A percentile compares a stretch with the other conserved stretches of the same genome.
phyloP scores from a whole-genome alignment of 2,113 vertebrate species.

The Misgurnus mizolepis region DNA sequence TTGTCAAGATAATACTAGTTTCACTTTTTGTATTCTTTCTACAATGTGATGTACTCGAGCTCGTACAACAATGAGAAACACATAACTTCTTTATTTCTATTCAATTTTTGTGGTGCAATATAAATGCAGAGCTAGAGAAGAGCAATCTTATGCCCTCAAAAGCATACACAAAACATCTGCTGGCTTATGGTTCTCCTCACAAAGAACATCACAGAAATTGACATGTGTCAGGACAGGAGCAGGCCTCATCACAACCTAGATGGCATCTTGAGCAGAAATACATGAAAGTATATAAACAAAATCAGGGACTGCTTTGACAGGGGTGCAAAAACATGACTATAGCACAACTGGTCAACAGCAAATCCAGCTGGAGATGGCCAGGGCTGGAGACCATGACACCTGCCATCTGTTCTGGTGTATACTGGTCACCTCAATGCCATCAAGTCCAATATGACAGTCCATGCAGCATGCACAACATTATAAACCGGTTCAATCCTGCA shows the following conservation, averaged over 20 bases:
- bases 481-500: not conserved
- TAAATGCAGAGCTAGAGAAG: not conserved
- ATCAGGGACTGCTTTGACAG: not conserved
- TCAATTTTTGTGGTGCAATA: not conserved
- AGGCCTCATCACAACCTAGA: conserved; percentile 5
- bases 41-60: not conserved
- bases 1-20: conserved; percentile 7
- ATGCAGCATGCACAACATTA: not conserved
- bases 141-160: not conserved
- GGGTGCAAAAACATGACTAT: not conserved
- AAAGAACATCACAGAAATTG: not conserved
- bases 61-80: not conserved
- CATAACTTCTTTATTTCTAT: not conserved
- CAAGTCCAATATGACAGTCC: not conserved
- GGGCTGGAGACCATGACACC: not conserved
- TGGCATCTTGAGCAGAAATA: not conserved
- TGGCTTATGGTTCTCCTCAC: not conserved
- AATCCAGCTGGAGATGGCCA: not conserved
- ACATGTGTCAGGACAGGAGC: not conserved
- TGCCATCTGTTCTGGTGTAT: conserved; percentile 13
- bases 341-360: conserved; percentile 15
- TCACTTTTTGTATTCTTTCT: not conserved
- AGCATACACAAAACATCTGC: too few relatives aligned
- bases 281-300: not conserved
- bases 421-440: conserved; percentile 10